Percentiles rank a stretch among this genome's conserved stretches.
Conservation (phyloP, 2,797 vertebrate species). For the Buceros bicornis region DNA sequence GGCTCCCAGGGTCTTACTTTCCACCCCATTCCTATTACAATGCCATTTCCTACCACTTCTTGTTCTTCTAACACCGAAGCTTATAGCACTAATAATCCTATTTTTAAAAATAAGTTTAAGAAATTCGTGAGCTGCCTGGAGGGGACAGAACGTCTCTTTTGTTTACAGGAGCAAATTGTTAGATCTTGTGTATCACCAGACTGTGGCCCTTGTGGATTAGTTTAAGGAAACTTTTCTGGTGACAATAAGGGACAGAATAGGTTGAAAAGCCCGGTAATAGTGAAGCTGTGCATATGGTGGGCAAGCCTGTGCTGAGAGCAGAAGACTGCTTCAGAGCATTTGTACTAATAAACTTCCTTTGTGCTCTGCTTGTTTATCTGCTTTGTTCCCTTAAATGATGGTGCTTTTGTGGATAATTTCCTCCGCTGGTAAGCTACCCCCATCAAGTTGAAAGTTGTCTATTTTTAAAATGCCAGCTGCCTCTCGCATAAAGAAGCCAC, state of each 20-base stretch:
- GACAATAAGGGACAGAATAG: neutral
- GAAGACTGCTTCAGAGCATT: neutral
- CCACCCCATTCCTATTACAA: neutral
- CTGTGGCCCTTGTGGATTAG: fast-evolving
- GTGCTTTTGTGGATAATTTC: slow-evolving; percentile 53
- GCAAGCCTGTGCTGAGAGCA: neutral
- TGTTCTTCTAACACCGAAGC: neutral
- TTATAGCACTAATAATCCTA: neutral
- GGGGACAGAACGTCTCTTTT: neutral
- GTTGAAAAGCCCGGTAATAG: neutral
- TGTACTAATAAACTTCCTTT: slow-evolving; percentile 37
- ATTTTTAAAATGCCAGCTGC: slow-evolving; percentile 74
- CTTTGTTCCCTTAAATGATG: slow-evolving; percentile 46
- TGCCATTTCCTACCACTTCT: neutral
- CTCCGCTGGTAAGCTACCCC: slow-evolving; percentile 41
- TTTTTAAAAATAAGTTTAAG: neutral
- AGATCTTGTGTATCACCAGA: neutral
- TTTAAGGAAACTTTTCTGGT: neutral
- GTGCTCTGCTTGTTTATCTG: slow-evolving; percentile 26
- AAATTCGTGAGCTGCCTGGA: neutral
- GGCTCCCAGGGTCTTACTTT: neutral
- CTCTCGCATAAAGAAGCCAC: slow-evolving; percentile 50
- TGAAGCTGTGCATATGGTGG: neutral
- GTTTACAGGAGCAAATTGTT: neutral
- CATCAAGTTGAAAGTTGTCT: slow-evolving; percentile 61